Evolutionary conservation across 2,113 vertebrate genomes (phyloP), one percentile per base, ranked within the genome.

Genomic region (Sakesphorus luctuosus): DNA sequence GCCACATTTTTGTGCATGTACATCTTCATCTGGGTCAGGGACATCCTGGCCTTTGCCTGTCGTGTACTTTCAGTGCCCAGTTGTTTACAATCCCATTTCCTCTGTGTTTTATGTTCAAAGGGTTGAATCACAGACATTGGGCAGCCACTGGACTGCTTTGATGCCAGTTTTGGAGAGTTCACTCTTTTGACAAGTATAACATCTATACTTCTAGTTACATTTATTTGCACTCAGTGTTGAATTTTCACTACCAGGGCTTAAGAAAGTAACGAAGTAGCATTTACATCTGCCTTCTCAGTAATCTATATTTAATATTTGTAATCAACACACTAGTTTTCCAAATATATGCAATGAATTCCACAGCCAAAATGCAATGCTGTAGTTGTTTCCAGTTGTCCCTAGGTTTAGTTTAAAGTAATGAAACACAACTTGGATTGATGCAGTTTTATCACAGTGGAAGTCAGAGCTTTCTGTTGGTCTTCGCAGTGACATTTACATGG

Each of bases 1-100:
- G 62, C 31, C n/a, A 55, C 13, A 2, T 6, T 38, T 38, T 14
- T 73, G 43, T 23, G n/a, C 16, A 31, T 0, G 0, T 16, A 5
- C 23, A 9, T 49, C 36, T 55, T 28, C 59, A 49, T 61, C 29
- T 84, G 66, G 73, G 84, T 78, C 49, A 40, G 5, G 29, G 68
- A 36, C 59, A 62, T 5, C 6, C 28, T 47, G 6, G 9, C n/a
- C 36, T 87, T 63, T 74, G n/a, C 46, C 52, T 74, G 28, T 6
- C 2, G 1, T 68, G 24, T 13, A 33, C 67, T 75, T 49, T 78
- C 50, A 80, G 31, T 36, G 71, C 11, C 40, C 63, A 18, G 17
- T 49, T 66, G 36, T 67, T 92, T 79, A 56, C 52, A 50, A 1
- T 29, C 36, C 59, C 33, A 33, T 76, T 83, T 90, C 23, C 24